Evolutionary conservation across 1,140 invertebrate genomes (phyloP).

Genomic region (Araneus ventricosus): DNA sequence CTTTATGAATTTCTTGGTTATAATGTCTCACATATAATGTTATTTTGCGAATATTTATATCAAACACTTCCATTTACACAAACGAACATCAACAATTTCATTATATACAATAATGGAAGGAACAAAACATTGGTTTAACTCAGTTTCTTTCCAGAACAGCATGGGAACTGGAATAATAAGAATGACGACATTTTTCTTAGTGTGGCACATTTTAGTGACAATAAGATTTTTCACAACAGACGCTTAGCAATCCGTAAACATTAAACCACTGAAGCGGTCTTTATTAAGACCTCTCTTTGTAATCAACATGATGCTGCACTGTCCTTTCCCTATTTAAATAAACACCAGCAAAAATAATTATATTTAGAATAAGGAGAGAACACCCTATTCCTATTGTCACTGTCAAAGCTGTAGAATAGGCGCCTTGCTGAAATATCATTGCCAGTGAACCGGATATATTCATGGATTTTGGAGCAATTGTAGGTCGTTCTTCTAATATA

Average conservation of each 20-base stretch:
- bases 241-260: not conserved
- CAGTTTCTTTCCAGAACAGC: not conserved
- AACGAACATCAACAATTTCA: too few species aligned
- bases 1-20: too few species aligned
- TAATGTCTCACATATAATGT: too few species aligned
- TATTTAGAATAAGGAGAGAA: conserved; percentile 92
- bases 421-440: conserved; percentile 81
- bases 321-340: conserved; percentile 93
- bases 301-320: conserved; percentile 80
- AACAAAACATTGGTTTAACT: not conserved
- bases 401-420: conserved; percentile 93
- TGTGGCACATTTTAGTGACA: not conserved
- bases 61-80: too few species aligned
- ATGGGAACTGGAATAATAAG: not conserved
- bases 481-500: conserved; percentile 62
- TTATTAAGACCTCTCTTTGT: conserved; percentile 72
- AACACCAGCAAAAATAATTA: conserved; percentile 94
- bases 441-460: conserved; percentile 74
- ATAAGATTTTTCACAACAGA: not conserved
- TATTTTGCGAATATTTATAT: too few species aligned
- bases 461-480: conserved; percentile 51
- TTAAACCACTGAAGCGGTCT: not conserved
- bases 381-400: conserved; percentile 96
- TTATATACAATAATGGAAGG: not conserved
- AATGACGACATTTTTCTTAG: not conserved